Evolutionary conservation across 2,888 invertebrate species (phyloP).

Genomic region (Drymonia ruficornis): DNA sequence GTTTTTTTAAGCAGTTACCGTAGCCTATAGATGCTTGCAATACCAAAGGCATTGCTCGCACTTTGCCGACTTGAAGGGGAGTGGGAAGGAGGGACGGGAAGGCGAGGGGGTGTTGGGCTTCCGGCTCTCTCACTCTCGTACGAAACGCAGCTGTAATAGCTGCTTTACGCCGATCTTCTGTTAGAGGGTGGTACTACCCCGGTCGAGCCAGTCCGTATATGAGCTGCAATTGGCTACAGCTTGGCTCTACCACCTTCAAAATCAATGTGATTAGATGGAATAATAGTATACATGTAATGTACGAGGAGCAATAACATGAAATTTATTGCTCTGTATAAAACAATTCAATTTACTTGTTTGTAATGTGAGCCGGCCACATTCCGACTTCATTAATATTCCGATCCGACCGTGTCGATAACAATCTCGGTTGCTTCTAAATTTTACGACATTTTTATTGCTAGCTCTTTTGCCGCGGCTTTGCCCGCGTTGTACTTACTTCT

Average conservation of each 20-base stretch:
- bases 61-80: too few relatives aligned
- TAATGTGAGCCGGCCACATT: slow-evolving; percentile 28
- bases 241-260: neutral
- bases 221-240: too few relatives aligned
- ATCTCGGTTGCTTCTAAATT: slow-evolving; percentile 40
- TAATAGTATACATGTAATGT: neutral
- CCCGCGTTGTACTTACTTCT: slow-evolving; percentile 17
- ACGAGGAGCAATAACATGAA: slow-evolving; percentile 1
- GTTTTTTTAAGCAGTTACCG: too few relatives aligned
- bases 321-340: slow-evolving; percentile 41
- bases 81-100: too few relatives aligned
- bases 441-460: slow-evolving; percentile 45
- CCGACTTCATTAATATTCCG: slow-evolving; percentile 40
- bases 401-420: slow-evolving; percentile 37
- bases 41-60: too few relatives aligned
- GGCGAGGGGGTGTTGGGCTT: too few relatives aligned
- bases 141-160: too few relatives aligned
- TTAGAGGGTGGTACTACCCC: too few relatives aligned
- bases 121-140: too few relatives aligned
- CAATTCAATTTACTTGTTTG: slow-evolving; percentile 42
- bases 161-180: too few relatives aligned
- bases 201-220: too few relatives aligned
- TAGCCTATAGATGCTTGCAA: too few relatives aligned
- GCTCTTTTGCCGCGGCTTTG: slow-evolving; percentile 14
- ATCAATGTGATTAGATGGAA: neutral